Conservation (phyloP, 1,140 invertebrate species). For the Yoshiicerus persimilis region DNA sequence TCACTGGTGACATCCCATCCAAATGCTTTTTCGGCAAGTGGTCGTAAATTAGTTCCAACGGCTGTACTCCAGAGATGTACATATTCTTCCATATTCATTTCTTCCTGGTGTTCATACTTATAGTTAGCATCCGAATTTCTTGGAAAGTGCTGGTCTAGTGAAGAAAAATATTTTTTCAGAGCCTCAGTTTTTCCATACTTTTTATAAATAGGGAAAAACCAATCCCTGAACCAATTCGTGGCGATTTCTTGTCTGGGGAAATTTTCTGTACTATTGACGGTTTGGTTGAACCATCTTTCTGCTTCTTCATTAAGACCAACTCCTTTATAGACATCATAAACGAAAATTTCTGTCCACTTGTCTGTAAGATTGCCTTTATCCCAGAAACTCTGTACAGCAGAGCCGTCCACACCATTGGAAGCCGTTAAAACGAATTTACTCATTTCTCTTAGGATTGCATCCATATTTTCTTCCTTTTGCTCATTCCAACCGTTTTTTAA, state of each 20-base stretch:
- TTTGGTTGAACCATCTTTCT: slow-evolving; percentile 35
- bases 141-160: slow-evolving; percentile 23
- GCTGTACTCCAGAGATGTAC: slow-evolving; percentile 48
- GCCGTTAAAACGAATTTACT: slow-evolving; percentile 39
- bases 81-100: slow-evolving; percentile 45
- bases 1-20: slow-evolving; percentile 29
- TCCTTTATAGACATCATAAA: slow-evolving; percentile 40
- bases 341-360: slow-evolving; percentile 46
- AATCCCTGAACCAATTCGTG: slow-evolving; percentile 41
- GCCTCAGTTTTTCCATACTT: slow-evolving; percentile 25
- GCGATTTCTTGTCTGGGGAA: slow-evolving; percentile 24
- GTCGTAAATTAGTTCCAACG: slow-evolving; percentile 18
- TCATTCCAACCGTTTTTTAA: slow-evolving; percentile 9
- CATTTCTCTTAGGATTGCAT: slow-evolving; percentile 37
- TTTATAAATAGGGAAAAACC: slow-evolving; percentile 42
- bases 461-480: slow-evolving; percentile 2
- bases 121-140: background rate
- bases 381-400: slow-evolving; percentile 39
- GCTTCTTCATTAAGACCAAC: slow-evolving; percentile 27
- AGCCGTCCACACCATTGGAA: slow-evolving; percentile 36
- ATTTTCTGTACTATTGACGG: slow-evolving; percentile 26
- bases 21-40: slow-evolving; percentile 30
- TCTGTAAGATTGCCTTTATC: slow-evolving; percentile 1
- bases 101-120: slow-evolving; percentile 24
- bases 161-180: slow-evolving; percentile 28